Base-by-base conservation (phyloP, 2,888 invertebrate genomes). In the Drosophila anceps region DNA sequence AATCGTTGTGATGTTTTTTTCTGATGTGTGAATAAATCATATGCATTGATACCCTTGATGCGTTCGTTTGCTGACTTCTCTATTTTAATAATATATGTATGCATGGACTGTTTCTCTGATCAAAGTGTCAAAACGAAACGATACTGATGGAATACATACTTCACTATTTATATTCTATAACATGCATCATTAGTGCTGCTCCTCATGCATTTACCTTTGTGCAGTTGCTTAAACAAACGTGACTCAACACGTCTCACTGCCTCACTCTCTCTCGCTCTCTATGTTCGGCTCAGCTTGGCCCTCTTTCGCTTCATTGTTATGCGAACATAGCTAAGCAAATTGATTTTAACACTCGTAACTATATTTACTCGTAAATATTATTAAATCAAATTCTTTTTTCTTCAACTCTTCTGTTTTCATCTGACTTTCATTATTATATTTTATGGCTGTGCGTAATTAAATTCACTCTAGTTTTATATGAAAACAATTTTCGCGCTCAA, bases 401-500 rank as follows among this genome's bases (percentile, higher is more conserved):
- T 31, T 2, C 18, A 70, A 80, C 65, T 43, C 55, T 51, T 55
- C 46, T 9, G 54, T 62, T 62, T 33, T 46, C 24, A 29, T 2
- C 35, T n/a, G 37, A 13, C 48, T 37, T 31, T 57, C 41, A 54
- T 55, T 60, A 44, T 33, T 60, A 44, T 33, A 29, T 50, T 60
- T 60, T 57, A 58, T 60, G 33, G 35, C 62, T 43, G 43, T 37
- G 46, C 7, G 66, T 67, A 65, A 75, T 70, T 81, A 69, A 78
- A 73, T 48, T 43, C 41, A 68, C 46, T 65, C 48, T 37, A 24
- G 24, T 58, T 53, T 63, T 64, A 64, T 68, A 53, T 53, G 39
- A 54, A 69, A 62, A 78, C 79, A 66, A 68, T 81, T 83, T 79
- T 81, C 67, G 71, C 72, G 73, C 82, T 82, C 76, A 82, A 80